Conservation (phyloP, 2,113 vertebrate species). For the Eulemur macaco region DNA sequence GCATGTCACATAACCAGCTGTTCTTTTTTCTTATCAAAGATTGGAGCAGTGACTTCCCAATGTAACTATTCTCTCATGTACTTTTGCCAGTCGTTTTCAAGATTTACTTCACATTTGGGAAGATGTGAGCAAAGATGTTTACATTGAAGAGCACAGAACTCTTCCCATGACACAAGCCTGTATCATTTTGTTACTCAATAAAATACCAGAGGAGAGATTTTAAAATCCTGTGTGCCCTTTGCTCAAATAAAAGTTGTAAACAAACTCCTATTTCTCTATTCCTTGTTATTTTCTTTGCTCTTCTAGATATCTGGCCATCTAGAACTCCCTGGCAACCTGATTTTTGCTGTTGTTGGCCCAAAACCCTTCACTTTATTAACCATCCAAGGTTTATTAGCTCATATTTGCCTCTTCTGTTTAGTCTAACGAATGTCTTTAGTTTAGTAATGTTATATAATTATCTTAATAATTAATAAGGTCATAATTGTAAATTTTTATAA, state of each 20-base stretch:
- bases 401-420: background rate
- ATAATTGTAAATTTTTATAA: background rate
- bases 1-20: background rate
- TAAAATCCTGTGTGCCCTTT: background rate
- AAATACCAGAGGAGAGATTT: background rate
- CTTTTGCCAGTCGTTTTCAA: background rate
- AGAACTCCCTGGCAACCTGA: background rate
- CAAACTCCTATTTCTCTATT: background rate
- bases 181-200: background rate
- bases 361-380: background rate
- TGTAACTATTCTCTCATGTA: background rate
- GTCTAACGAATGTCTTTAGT: constrained; percentile 5
- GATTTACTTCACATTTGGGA: background rate
- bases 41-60: background rate
- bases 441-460: background rate
- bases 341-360: background rate
- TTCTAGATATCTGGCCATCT: background rate
- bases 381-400: background rate
- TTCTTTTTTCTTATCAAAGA: background rate
- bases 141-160: background rate
- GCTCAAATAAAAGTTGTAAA: background rate
- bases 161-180: background rate
- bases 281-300: background rate
- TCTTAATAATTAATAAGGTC: constrained; percentile 9
- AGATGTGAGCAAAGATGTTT: background rate